Evolutionary conservation across 2,113 vertebrate species (phyloP), one percentile per base, ranked within the genome.

Genomic region (Lagopus muta): DNA sequence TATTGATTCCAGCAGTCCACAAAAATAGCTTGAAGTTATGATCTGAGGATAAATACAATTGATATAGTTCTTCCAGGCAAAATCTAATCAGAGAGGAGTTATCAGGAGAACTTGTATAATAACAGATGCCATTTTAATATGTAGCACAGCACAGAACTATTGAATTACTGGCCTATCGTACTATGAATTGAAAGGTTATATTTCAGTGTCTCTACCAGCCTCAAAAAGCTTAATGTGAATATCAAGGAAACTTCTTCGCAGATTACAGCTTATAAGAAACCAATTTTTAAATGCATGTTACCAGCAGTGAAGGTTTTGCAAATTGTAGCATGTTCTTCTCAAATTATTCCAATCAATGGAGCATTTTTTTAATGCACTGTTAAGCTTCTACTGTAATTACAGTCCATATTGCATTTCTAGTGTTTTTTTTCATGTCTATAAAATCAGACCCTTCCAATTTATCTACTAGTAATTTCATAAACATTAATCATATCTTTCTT

Each of bases 261-360:
- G 13, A 71, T n/a, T 58, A 48, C 1, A 21, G 40, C 24, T 10
- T 32, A 43, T 65, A 69, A 81, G 21, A 79, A 89, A 40, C 13
- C 2, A 55, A 64, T 92, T 93, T 91, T 80, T 5, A 89, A 82
- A 79, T n/a, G n/a, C 32, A 50, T n/a, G 9, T 67, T 86, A 34
- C 83, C 47, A 94, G 32, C 32, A 36, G 2, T 16, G 57, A 78
- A 83, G 9, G 25, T 55, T 92, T 83, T 81, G 65, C 42, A 90
- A 96, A 83, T 77, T 88, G 36, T 30, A 88, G 28, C 60, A 64
- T 38, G 42, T 86, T 83, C 82, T 65, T 73, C 66, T 95, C 58
- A 81, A 88, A 82, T 88, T 93, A 86, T 95, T 94, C 40, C 85
- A 96, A 91, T 93, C 80, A 86, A 45, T 77, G 84, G 72, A 93